Base-by-base conservation (phyloP, 2,797 vertebrate species). In the Erethizon dorsatum region DNA sequence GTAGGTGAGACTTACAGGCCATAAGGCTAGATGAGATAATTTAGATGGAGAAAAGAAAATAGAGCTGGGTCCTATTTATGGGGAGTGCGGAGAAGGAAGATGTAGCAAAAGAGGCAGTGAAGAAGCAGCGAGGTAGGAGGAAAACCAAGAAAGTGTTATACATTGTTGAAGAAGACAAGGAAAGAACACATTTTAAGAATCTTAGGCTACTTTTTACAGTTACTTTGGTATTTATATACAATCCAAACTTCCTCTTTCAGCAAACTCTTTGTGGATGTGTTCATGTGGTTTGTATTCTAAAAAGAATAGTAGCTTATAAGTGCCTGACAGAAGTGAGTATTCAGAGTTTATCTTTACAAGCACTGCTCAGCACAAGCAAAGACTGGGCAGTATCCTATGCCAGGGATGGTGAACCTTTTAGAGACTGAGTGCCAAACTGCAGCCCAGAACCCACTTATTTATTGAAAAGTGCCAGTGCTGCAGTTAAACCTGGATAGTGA, bases 201-300 rank as follows among this genome's bases (percentile, higher is more conserved):
- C 8, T 22, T 50, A 84, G 52, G 86, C n/a, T 41, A 15, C 41
- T 83, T 63, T 56, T 1, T 22, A 20, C 0, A 63, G 12, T 54
- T 89, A 67, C 6, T 28, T 71, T 83, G 52, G 26, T 87, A 22
- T 75, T 52, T 96, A 54, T 54, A 28, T 57, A 22, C 71, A 69
- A 56, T 83, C 47, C 33, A 88, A 7, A 61, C 56, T 73, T 94
- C 50, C 22, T 83, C 14, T 61, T 92, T 75, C 41, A 56, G n/a
- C 82, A 57, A 71, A 84, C 4, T 56, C 31, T n/a, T 18, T 45
- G 31, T 45, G 26, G 61, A 65, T 59, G 63, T 11, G 89, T 93
- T 69, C 20, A 26, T 84, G 31, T 22, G 31, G n/a, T 93, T 80
- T 92, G 17, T 96, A 57, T 93, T 85, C 17, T 52, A 65, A 14